These are phyloP conservation scores for Pseudococcus longispinus DNA, from an alignment of 2,888 invertebrate genomes.

Conservation along the genomic window DNA sequence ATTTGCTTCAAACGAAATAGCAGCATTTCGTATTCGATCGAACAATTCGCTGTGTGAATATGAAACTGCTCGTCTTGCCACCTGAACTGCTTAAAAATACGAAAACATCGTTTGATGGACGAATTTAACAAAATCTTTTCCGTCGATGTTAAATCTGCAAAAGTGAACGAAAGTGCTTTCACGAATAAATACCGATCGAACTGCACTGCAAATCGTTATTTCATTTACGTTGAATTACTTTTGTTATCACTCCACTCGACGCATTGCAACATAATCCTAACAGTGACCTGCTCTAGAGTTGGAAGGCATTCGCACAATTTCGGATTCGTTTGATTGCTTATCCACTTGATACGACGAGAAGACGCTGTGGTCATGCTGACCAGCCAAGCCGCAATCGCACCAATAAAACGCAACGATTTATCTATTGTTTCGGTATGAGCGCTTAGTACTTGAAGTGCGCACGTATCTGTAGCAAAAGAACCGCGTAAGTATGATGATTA, in stretches of 20 bases:
- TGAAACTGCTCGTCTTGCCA: slow-evolving; percentile 47
- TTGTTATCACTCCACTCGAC: not conserved
- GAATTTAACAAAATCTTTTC: not conserved
- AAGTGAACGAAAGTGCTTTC: not conserved
- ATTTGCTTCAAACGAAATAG: not conserved
- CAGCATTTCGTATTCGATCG: slow-evolving; percentile 35
- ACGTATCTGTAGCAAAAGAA: slow-evolving; percentile 32
- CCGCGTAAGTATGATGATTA: not conserved
- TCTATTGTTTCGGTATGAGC: slow-evolving; percentile 26
- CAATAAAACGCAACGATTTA: slow-evolving; percentile 3
- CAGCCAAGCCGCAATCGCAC: not conserved
- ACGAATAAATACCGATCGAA: too few species aligned
- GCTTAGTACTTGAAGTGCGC: slow-evolving; percentile 50
- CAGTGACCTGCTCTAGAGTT: slow-evolving; percentile 24
- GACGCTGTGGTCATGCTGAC: not conserved
- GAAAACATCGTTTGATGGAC: not conserved
- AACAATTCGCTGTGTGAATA: slow-evolving; percentile 5
- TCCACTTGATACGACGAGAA: not conserved
- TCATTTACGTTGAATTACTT: not conserved
- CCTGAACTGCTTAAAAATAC: slow-evolving; percentile 26
- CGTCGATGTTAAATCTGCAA: not conserved
- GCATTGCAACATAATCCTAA: slow-evolving; percentile 35
- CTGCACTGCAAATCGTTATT: too few species aligned
- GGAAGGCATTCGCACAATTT: slow-evolving; percentile 54
- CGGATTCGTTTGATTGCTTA: slow-evolving; percentile 37